phyloP scores from a whole-genome alignment of 2,797 vertebrate genomes.

The Notolabrus celidotus region DNA sequence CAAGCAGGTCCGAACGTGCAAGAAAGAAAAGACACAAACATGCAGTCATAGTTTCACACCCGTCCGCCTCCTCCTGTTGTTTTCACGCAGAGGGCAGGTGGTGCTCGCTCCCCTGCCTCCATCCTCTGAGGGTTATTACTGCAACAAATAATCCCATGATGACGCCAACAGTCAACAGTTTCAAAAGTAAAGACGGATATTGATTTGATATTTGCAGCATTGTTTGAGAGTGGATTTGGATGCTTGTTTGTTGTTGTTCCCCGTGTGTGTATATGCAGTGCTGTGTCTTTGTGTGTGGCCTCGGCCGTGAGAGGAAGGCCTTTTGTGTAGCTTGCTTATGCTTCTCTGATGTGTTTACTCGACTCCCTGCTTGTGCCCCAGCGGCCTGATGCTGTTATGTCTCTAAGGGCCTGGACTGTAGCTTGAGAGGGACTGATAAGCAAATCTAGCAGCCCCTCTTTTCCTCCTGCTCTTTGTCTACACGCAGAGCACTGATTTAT shows the following conservation, averaged over 20 bases:
- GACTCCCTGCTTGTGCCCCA: conserved; percentile 56
- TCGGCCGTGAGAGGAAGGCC: conserved; percentile 67
- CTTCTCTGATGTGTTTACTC: conserved; percentile 71
- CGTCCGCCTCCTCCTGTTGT: conserved; percentile 44
- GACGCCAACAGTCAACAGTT: conserved; percentile 65
- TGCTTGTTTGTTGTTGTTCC: conserved; percentile 48
- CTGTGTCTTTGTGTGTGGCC: conserved; percentile 66
- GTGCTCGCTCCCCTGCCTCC: conserved; percentile 14
- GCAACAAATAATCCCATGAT: conserved; percentile 79
- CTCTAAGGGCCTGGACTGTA: conserved; percentile 61
- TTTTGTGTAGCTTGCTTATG: conserved; percentile 70
- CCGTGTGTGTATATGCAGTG: conserved; percentile 22
- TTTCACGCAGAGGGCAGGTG: conserved; percentile 58
- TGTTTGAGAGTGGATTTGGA: conserved; percentile 23
- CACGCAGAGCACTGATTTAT: conserved; percentile 40
- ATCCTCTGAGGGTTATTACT: conserved; percentile 71
- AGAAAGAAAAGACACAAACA: neutral
- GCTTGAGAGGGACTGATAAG: conserved; percentile 69
- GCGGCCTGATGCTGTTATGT: conserved; percentile 70
- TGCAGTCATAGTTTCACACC: neutral
- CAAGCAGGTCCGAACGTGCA: conserved; percentile 11
- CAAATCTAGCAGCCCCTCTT: conserved; percentile 40
- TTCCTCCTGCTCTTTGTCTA: conserved; percentile 25
- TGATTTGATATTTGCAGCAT: conserved; percentile 63
- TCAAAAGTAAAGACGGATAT: conserved; percentile 63